A percentile compares a stretch with the other conserved stretches of the same genome.
These are phyloP conservation scores for Apodemia mormo DNA, from an alignment of 2,888 invertebrate genomes.

Conservation along the genomic window DNA sequence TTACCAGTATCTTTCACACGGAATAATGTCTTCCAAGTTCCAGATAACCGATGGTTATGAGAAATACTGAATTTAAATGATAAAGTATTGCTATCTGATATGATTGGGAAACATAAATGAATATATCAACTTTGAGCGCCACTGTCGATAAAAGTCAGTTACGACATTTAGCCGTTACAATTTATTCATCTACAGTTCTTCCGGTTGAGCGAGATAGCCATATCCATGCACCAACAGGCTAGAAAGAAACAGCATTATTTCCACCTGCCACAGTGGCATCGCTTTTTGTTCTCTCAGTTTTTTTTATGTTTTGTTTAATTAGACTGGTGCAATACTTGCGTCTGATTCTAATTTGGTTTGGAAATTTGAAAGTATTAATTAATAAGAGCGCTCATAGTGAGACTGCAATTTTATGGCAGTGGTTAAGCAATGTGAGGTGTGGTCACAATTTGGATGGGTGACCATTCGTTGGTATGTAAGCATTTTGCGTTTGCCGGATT, in stretches of 20 bases:
- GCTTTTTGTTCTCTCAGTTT: conserved; percentile 54
- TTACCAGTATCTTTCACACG: no score
- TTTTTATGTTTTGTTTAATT: conserved; percentile 51
- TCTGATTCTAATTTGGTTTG: conserved; percentile 16
- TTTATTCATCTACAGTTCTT: conserved; percentile 65
- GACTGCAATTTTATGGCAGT: background rate
- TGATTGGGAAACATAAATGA: no score
- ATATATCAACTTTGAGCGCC: conserved; percentile 52
- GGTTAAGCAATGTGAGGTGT: background rate
- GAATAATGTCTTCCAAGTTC: no score
- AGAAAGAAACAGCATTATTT: conserved; percentile 49
- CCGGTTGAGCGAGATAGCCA: conserved; percentile 57
- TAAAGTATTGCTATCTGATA: no score
- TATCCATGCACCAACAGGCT: conserved; percentile 27
- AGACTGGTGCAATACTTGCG: conserved; percentile 63
- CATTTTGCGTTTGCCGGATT: no score
- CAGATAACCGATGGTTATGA: no score
- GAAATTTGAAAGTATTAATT: conserved; percentile 19
- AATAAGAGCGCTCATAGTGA: conserved; percentile 7
- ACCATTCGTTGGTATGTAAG: background rate
- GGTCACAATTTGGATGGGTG: background rate
- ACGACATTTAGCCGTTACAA: conserved; percentile 75
- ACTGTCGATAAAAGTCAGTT: conserved; percentile 68
- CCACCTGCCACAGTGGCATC: conserved; percentile 64
- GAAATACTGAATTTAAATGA: no score